A percentile compares a stretch with the other conserved stretches of the same genome.
phyloP scores from a whole-genome alignment of 2,113 vertebrate genomes.

The Monopterus albus region DNA sequence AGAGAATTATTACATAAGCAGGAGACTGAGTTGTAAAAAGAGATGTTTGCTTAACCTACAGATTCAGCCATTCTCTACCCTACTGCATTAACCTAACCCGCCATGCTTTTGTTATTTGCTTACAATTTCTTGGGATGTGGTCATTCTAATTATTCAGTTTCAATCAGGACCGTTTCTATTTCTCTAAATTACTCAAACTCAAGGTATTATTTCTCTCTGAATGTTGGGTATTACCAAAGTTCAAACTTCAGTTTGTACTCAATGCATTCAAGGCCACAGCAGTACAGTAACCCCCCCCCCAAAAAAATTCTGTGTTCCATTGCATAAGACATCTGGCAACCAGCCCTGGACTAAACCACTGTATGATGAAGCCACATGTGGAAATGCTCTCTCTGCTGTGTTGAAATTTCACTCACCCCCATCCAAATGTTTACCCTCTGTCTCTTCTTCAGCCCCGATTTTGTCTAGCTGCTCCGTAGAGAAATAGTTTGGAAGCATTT shows the following conservation, averaged over 20 bases:
- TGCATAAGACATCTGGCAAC: constrained; percentile 43
- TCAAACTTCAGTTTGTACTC: not conserved
- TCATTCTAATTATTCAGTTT: not conserved
- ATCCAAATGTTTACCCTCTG: constrained; percentile 54
- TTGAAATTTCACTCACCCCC: constrained; percentile 34
- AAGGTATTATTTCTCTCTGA: not conserved
- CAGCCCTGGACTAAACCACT: constrained; percentile 13
- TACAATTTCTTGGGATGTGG: not conserved
- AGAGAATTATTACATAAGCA: too few relatives aligned
- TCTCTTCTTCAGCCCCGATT: constrained; percentile 13
- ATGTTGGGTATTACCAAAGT: not conserved
- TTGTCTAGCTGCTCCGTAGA: not conserved
- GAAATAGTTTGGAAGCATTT: constrained; percentile 3
- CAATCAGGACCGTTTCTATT: too few relatives aligned
- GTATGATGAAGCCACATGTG: constrained; percentile 58
- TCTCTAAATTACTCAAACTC: not conserved
- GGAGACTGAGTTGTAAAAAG: too few relatives aligned
- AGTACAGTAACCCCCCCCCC: not conserved
- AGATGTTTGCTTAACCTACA: not conserved
- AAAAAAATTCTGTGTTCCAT: constrained; percentile 7
- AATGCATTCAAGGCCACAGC: not conserved
- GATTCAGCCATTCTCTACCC: not conserved
- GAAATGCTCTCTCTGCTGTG: constrained; percentile 46
- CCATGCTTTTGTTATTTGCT: not conserved
- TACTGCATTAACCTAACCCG: too few relatives aligned